These are phyloP conservation scores for Prionace glauca DNA, from an alignment of 2,797 vertebrate genomes.

Conservation along the genomic window DNA sequence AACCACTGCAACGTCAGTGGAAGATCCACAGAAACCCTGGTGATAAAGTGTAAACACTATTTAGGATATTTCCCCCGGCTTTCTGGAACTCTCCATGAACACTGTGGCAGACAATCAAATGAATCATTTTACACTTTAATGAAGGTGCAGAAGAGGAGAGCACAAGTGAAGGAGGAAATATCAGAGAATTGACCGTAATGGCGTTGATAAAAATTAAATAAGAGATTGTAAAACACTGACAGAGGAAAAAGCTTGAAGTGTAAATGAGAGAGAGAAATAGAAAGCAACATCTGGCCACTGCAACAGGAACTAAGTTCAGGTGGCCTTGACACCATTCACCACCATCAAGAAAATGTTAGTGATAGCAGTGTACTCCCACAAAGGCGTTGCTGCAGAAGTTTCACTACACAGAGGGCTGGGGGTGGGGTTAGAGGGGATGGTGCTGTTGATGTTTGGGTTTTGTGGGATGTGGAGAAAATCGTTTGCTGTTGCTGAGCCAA, in stretches of 20 bases:
- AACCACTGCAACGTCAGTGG: background rate
- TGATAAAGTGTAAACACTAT: background rate
- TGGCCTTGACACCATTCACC: background rate
- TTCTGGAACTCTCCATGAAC: background rate
- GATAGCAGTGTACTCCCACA: background rate
- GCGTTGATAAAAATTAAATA: background rate
- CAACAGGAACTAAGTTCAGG: background rate
- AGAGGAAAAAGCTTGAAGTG: background rate
- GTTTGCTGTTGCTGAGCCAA: background rate
- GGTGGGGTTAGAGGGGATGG: background rate
- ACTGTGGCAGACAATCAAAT: background rate
- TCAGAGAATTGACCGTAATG: background rate
- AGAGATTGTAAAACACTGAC: background rate
- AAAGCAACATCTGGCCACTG: background rate
- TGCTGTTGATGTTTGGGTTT: background rate
- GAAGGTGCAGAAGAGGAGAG: background rate
- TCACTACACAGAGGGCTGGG: background rate
- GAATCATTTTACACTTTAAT: background rate
- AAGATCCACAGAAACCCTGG: background rate
- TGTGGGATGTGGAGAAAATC: background rate
- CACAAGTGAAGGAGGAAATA: background rate
- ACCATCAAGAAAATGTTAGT: background rate
- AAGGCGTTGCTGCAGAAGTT: background rate
- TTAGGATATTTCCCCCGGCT: background rate
- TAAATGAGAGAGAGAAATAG: background rate